phyloP scores from a whole-genome alignment of 2,888 invertebrate species.

The Sipha maydis region DNA sequence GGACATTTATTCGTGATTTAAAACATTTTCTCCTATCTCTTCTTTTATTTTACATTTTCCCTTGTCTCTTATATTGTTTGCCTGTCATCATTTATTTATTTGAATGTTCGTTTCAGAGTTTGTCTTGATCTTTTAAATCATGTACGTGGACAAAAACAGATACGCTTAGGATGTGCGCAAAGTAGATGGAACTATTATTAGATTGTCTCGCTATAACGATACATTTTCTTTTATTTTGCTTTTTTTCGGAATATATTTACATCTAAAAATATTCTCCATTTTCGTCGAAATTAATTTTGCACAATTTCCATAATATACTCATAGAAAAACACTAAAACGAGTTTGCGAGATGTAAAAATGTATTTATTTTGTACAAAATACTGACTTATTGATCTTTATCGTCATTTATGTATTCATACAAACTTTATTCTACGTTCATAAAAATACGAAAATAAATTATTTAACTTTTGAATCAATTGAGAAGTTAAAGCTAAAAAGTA shows the following conservation, averaged over 20 bases:
- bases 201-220: conserved; percentile 25
- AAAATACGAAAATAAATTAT: neutral
- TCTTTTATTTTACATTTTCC: conserved; percentile 32
- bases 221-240: neutral
- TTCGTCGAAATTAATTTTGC: conserved; percentile 12
- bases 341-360: neutral
- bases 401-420: neutral
- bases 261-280: neutral
- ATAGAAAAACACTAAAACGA: neutral
- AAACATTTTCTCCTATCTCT: conserved; percentile 36
- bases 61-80: conserved; percentile 24
- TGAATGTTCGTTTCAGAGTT: conserved; percentile 38
- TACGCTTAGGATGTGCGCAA: neutral
- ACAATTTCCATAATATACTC: neutral
- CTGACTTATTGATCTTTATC: conserved; percentile 12
- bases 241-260: conserved; percentile 13
- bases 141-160: conserved; percentile 66
- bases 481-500: neutral
- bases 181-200: conserved; percentile 49
- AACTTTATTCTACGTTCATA: neutral
- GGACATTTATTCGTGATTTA: conserved; percentile 46
- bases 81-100: conserved; percentile 51
- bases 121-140: conserved; percentile 49
- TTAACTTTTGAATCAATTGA: neutral
- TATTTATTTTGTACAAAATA: neutral